Percentiles rank a stretch among this genome's conserved stretches.
Conservation (phyloP, 2,113 vertebrate species). For the Pedionomus torquatus region DNA sequence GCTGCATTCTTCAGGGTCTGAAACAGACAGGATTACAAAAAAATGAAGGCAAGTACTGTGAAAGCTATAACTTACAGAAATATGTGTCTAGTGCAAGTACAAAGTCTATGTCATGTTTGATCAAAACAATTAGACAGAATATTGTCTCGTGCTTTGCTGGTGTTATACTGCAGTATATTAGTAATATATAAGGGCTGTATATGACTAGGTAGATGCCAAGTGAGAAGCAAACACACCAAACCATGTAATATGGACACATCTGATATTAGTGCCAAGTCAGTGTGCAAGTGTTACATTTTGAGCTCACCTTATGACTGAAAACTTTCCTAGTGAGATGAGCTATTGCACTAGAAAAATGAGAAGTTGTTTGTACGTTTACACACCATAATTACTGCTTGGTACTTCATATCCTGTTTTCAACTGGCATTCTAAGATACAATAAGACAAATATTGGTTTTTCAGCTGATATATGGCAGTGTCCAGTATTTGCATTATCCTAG, state of each 20-base stretch:
- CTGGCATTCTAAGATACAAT: background rate
- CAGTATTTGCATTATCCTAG: background rate
- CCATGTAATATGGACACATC: background rate
- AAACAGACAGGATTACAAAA: slow-evolving; percentile 60
- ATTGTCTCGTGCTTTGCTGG: slow-evolving; percentile 8
- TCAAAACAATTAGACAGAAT: slow-evolving; percentile 50
- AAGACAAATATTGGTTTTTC: background rate
- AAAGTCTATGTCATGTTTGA: slow-evolving; percentile 47
- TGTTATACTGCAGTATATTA: slow-evolving; percentile 39
- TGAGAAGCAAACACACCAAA: background rate
- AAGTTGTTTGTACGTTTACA: background rate
- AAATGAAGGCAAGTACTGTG: slow-evolving; percentile 47
- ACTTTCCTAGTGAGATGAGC: background rate
- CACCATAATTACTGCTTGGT: background rate
- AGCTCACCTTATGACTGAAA: background rate
- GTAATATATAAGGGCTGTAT: background rate
- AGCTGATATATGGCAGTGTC: background rate
- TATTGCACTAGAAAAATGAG: background rate
- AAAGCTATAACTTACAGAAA: slow-evolving; percentile 51
- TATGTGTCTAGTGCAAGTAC: background rate
- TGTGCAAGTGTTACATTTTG: background rate
- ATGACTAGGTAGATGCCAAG: background rate
- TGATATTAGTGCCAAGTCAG: background rate
- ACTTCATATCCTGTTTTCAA: background rate
- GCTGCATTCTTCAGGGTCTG: slow-evolving; percentile 52